These are phyloP conservation scores for Manis pentadactyla DNA, from an alignment of 2,797 vertebrate genomes.

Conservation along the genomic window DNA sequence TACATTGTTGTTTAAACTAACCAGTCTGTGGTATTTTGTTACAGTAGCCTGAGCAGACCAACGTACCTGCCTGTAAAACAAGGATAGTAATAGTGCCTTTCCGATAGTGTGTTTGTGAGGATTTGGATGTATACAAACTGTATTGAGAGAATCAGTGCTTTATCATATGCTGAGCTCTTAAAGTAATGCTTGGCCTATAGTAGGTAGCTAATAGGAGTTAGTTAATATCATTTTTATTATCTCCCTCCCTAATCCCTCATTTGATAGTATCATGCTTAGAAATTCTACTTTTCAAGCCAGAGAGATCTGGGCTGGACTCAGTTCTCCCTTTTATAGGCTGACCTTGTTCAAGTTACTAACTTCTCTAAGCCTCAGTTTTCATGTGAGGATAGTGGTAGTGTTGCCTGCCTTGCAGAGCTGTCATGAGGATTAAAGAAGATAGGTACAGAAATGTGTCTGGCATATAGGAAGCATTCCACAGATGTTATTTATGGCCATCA, in stretches of 20 bases:
- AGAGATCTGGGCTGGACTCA: background rate
- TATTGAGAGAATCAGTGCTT: no score
- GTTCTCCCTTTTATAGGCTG: background rate
- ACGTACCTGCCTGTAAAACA: background rate
- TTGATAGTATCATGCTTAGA: background rate
- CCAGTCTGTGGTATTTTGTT: background rate
- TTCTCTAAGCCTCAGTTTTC: background rate
- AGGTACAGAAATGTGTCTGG: background rate
- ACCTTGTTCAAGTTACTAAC: background rate
- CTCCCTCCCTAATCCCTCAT: background rate
- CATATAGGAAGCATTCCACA: background rate
- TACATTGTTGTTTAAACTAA: background rate
- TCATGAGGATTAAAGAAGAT: background rate
- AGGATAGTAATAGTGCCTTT: background rate
- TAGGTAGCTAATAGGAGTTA: background rate
- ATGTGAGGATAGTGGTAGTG: no score
- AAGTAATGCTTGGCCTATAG: background rate
- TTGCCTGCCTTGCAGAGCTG: background rate
- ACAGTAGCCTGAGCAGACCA: background rate
- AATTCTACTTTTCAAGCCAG: background rate
- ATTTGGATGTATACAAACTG: background rate
- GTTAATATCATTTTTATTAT: background rate
- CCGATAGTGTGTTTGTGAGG: background rate
- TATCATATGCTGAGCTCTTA: constrained; percentile 3
- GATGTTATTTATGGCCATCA: background rate